A percentile compares a stretch with the other conserved stretches of the same genome.
These are phyloP conservation scores for Circaetus cinerascens DNA, from an alignment of 2,113 vertebrate species.

Conservation along the genomic window DNA sequence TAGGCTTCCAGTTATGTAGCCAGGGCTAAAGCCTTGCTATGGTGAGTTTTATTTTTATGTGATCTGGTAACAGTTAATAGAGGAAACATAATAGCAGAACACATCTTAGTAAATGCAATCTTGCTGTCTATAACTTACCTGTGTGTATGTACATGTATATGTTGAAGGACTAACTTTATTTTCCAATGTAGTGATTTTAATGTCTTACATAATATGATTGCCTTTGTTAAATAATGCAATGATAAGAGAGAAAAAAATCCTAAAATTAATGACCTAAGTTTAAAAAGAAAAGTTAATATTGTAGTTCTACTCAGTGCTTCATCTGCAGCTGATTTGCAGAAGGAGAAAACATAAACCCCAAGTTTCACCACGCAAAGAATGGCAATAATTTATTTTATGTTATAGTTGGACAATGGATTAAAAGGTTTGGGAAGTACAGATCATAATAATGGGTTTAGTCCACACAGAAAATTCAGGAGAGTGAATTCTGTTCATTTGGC, in stretches of 20 bases:
- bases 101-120: neutral
- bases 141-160: neutral
- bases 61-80: slow-evolving; percentile 19
- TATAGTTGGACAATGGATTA: neutral
- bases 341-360: neutral
- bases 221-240: neutral
- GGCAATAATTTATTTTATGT: neutral
- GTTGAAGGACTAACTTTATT: neutral
- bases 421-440: neutral
- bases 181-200: neutral
- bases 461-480: neutral
- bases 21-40: neutral
- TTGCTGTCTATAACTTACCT: neutral
- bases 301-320: neutral
- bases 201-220: neutral
- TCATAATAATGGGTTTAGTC: neutral
- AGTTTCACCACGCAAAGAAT: neutral
- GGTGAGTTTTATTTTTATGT: neutral
- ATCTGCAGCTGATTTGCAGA: neutral
- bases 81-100: neutral
- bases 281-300: neutral
- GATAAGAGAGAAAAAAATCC: neutral
- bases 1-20: neutral
- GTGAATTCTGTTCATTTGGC: neutral
- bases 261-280: neutral